A percentile compares a stretch with the other conserved stretches of the same genome.
phyloP scores from a whole-genome alignment of 2,888 invertebrate genomes.

The Eretmocerus hayati region DNA sequence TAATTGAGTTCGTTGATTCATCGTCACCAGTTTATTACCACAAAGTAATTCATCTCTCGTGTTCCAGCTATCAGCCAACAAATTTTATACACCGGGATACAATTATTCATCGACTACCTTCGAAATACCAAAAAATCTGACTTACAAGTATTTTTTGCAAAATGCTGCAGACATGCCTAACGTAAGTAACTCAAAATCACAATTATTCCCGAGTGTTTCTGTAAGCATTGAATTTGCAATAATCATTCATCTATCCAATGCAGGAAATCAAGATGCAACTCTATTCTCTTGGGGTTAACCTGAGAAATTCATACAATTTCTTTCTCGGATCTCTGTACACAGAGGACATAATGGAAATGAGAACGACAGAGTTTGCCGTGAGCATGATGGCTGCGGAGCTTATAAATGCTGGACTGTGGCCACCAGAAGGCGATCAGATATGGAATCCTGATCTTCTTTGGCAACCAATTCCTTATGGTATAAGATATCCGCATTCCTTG shows the following conservation, averaged over 20 bases:
- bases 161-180: slow-evolving; percentile 28
- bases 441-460: slow-evolving; percentile 57
- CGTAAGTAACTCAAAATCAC: slow-evolving; percentile 25
- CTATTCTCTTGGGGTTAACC: slow-evolving; percentile 48
- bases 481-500: neutral
- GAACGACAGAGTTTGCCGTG: slow-evolving; percentile 64
- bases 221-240: neutral
- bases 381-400: slow-evolving; percentile 69
- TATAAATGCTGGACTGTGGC: slow-evolving; percentile 63
- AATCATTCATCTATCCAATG: slow-evolving; percentile 2
- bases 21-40: too few relatives aligned
- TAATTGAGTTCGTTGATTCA: too few relatives aligned
- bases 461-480: slow-evolving; percentile 59
- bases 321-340: slow-evolving; percentile 49
- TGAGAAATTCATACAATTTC: slow-evolving; percentile 49
- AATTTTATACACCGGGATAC: slow-evolving; percentile 24
- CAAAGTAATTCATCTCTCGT: too few relatives aligned
- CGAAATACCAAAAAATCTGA: slow-evolving; percentile 21
- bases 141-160: slow-evolving; percentile 19
- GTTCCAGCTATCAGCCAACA: slow-evolving; percentile 27
- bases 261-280: slow-evolving; percentile 53
- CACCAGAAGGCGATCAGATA: slow-evolving; percentile 51
- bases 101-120: slow-evolving; percentile 8
- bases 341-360: slow-evolving; percentile 39
- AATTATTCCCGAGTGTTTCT: neutral